Base-by-base conservation (phyloP, 2,797 vertebrate genomes). In the Heteromormyrus szaboi region DNA sequence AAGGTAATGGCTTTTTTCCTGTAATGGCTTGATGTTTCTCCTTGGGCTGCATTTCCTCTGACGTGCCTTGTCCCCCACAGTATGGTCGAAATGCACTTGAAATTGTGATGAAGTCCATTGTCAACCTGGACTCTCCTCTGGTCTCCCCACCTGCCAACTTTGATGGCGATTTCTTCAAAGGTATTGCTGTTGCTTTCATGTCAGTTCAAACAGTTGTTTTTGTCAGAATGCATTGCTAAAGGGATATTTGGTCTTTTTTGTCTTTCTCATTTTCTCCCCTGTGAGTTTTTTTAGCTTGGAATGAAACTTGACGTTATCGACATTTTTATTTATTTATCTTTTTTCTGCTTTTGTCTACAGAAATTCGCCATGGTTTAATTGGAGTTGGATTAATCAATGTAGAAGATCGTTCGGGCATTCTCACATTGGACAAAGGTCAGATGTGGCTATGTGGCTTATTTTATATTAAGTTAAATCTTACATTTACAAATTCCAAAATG, bases 81-180 rank as follows among this genome's bases (percentile, higher is more conserved):
- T 99, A 99, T 87, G 98, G 99, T 90, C 97, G 99, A 95, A 99
- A 98, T 5, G 98, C 99, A 91, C 95, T 99, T 91, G 98, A 99
- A 92, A 99, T 99, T 9, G 98, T 99, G 79, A 99, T 99, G 98
- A 99, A 99, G 93, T 99, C 98, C 1, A 99, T 99, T 53, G 98
- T 99, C 68, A 99, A 97, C 94, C 94, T 99, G 1, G 98, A 99
- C 87, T 90, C 96, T 25, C 97, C 98, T 0, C 94, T 99, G 89
- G 98, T 99, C 53, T 96, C 97, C 0, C 97, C 98, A 0, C 98
- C 98, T 88, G 94, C 96, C 51, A 93, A 97, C 90, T 99, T 98
- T 91, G 96, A 97, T 90, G 99, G 99, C 85, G 98, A 99, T 93
- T 99, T 99, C 93, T 99, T 99, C 92, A 99, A 98, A 97, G 99